These are phyloP conservation scores for Diachasmimorpha longicaudata DNA, from an alignment of 1,140 invertebrate genomes.

Conservation along the genomic window DNA sequence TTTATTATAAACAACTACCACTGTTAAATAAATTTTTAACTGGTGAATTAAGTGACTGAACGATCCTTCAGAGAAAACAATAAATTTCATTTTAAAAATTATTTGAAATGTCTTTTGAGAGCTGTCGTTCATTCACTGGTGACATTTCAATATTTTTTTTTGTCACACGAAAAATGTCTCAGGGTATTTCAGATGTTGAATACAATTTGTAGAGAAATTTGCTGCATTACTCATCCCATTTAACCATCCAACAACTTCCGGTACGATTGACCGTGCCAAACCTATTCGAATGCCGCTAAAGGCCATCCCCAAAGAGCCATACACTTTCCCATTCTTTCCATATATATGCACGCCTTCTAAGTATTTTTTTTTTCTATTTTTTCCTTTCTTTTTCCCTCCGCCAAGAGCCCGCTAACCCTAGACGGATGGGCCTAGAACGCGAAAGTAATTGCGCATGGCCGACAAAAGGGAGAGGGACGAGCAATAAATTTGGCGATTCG, in stretches of 20 bases:
- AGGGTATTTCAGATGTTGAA: too few species aligned
- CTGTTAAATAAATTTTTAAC: too few species aligned
- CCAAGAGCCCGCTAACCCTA: not conserved
- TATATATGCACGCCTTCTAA: slow-evolving; percentile 16
- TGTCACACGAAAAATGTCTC: too few species aligned
- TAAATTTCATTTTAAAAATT: too few species aligned
- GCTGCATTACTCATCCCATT: slow-evolving; percentile 12
- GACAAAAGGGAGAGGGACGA: slow-evolving; percentile 11
- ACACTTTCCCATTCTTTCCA: slow-evolving; percentile 12
- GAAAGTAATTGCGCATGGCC: slow-evolving; percentile 17
- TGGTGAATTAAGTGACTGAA: too few species aligned
- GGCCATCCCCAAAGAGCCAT: not conserved
- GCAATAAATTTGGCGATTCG: slow-evolving; percentile 43
- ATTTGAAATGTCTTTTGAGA: too few species aligned
- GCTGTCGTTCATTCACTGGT: too few species aligned
- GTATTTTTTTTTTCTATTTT: slow-evolving; percentile 9
- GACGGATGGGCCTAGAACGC: not conserved
- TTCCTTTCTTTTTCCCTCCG: not conserved
- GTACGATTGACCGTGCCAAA: slow-evolving; percentile 25
- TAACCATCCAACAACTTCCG: slow-evolving; percentile 23
- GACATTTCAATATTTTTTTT: too few species aligned
- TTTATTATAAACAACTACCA: not conserved
- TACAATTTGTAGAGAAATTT: too few species aligned
- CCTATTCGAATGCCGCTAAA: slow-evolving; percentile 1
- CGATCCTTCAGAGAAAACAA: too few species aligned